Evolutionary conservation across 2,888 invertebrate genomes (phyloP), one percentile per base, ranked within the genome.

Genomic region (Agrypnus murinus): DNA sequence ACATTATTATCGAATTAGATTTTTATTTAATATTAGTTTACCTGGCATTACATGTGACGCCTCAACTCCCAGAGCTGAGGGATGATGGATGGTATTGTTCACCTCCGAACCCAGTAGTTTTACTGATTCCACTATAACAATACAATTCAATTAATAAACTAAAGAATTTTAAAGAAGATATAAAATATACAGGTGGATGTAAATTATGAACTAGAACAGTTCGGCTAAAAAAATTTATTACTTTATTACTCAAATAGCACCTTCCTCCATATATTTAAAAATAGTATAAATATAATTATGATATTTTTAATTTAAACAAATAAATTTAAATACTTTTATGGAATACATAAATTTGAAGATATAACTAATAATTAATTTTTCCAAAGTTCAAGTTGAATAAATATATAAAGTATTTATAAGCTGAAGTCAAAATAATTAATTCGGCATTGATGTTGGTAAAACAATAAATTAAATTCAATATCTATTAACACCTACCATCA

Each of bases 1-100:
- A 38, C 38, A 38, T 25, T 25, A 25, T 25, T 25, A 3, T 3
- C 25, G 25, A 25, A 53, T 38, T 38, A 38, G 19, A 48, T 7
- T 15, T 46, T 9, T 9, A 43, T 2, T 12, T 12, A 36, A 34
- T 12, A 32, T 9, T n/a, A n/a, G n/a, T n/a, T 58, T 71, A 76
- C 74, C 69, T 72, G 65, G 69, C 68, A 72, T 71, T 63, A 71
- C 73, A 67, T 78, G 73, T 48, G 80, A 79, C 64, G 77, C 80
- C 74, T 83, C 84, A 17, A 84, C 80, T 62, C 84, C 84, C 69
- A 81, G 78, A 55, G 83, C 84, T 48, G 84, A 85, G 48, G 85
- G 85, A 77, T 85, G 84, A 72, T 84, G 85, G 65, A 85, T 83
- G 50, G 83, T 85, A 75, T 84, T 83, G 69, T 85, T 84, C 38